phyloP scores from a whole-genome alignment of 2,113 vertebrate genomes.

The Motacilla tschutschensis region DNA sequence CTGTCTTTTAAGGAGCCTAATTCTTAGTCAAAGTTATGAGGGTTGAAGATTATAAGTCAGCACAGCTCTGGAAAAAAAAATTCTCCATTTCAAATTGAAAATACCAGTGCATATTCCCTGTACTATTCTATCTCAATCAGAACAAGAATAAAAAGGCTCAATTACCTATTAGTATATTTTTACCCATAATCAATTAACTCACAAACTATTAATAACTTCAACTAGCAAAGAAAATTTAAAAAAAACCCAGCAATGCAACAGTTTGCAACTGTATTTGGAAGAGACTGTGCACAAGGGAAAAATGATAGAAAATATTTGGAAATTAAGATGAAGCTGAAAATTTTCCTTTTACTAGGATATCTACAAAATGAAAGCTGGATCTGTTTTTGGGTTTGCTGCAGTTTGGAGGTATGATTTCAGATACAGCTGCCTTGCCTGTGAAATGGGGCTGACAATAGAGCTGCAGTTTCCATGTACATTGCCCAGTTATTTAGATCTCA shows the following conservation, averaged over 20 bases:
- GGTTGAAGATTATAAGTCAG: background rate
- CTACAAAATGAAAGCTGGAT: background rate
- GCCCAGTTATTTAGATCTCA: background rate
- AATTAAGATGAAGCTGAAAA: background rate
- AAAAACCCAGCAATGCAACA: accelerated
- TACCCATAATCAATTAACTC: background rate
- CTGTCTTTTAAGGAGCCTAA: background rate
- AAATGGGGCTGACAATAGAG: background rate
- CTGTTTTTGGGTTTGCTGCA: background rate
- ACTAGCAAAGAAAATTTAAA: background rate
- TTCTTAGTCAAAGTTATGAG: background rate
- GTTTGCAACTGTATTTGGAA: background rate
- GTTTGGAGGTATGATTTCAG: background rate
- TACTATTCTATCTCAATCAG: background rate
- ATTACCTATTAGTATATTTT: background rate
- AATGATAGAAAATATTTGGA: background rate
- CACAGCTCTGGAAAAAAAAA: background rate
- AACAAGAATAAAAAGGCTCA: background rate
- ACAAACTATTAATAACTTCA: background rate
- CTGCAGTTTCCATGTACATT: background rate
- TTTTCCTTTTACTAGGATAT: background rate
- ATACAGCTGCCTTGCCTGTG: background rate
- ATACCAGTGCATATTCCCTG: background rate
- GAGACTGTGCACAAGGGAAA: background rate
- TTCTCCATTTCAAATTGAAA: background rate